Percentiles rank a stretch among this genome's conserved stretches.
Conservation (phyloP, 1,140 invertebrate genomes). For the Lepidostoma basale region DNA sequence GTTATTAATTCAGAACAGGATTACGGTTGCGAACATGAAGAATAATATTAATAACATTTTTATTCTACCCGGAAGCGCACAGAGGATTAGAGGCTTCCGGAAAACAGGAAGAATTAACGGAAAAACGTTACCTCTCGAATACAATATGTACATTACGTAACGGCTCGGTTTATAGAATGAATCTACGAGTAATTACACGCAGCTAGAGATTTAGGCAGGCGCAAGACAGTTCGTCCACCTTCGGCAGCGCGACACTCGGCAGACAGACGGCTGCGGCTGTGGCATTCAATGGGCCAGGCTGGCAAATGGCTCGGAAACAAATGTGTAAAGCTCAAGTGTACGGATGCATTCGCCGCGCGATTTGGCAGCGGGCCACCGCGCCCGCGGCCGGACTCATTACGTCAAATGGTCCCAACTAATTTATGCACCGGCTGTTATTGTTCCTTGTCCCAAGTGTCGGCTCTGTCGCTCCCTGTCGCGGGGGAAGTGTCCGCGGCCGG, state of each 20-base stretch:
- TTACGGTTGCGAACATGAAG: too few species aligned
- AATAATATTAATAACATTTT: too few species aligned
- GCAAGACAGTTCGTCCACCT: not conserved
- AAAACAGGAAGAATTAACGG: too few species aligned
- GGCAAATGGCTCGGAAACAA: conserved; percentile 40
- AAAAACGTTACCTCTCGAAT: too few species aligned
- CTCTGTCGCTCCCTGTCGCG: not conserved
- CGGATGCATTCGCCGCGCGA: conserved; percentile 39
- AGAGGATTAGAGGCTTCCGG: too few species aligned
- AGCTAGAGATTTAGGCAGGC: too few species aligned
- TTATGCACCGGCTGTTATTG: conserved; percentile 17
- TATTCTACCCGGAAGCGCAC: too few species aligned
- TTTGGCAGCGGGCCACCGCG: conserved; percentile 37
- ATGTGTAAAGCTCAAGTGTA: conserved; percentile 37
- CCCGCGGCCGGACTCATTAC: not conserved
- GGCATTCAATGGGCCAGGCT: conserved; percentile 23
- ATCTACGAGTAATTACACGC: too few species aligned
- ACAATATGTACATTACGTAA: too few species aligned
- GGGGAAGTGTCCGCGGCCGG: too few species aligned
- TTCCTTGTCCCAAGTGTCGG: not conserved
- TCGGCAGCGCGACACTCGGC: not conserved
- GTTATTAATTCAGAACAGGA: too few species aligned
- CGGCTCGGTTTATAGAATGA: too few species aligned
- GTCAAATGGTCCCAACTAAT: conserved; percentile 17
- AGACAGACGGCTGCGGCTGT: conserved; percentile 32